Conservation (phyloP, 2,797 vertebrate genomes). For the Epinephelus malabaricus region DNA sequence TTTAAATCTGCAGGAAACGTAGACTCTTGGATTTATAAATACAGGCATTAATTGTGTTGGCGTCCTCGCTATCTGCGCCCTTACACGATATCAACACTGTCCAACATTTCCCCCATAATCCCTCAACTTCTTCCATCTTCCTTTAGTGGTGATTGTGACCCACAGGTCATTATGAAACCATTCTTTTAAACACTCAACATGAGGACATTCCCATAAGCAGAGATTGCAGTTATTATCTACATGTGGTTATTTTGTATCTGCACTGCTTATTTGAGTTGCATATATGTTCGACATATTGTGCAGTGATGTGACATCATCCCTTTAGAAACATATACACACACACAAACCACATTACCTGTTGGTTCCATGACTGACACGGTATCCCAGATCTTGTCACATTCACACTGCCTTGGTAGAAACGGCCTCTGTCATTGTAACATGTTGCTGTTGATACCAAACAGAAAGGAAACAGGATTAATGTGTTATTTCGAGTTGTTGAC, state of each 20-base stretch:
- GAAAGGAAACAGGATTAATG: not conserved
- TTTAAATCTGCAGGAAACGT: not conserved
- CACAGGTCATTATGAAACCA: not conserved
- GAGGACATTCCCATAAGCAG: not conserved
- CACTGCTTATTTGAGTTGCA: not conserved
- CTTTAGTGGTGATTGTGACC: not conserved
- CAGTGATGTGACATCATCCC: not conserved
- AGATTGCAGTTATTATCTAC: not conserved
- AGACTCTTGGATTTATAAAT: not conserved
- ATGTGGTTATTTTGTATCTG: not conserved
- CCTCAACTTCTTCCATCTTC: not conserved
- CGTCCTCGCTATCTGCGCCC: not conserved
- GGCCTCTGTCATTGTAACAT: slow-evolving; percentile 90
- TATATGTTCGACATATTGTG: not conserved
- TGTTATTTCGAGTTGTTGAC: no score
- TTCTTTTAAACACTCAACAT: not conserved
- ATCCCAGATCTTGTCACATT: slow-evolving; percentile 89
- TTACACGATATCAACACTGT: not conserved
- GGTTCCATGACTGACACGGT: slow-evolving; percentile 91
- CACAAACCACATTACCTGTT: slow-evolving; percentile 76
- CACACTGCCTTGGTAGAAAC: slow-evolving; percentile 90
- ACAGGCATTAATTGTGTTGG: not conserved
- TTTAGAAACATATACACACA: not conserved
- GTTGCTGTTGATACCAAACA: slow-evolving; percentile 77
- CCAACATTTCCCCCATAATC: not conserved